Base-by-base conservation (phyloP, 2,113 vertebrate species). In the Poeciliopsis retropinna region DNA sequence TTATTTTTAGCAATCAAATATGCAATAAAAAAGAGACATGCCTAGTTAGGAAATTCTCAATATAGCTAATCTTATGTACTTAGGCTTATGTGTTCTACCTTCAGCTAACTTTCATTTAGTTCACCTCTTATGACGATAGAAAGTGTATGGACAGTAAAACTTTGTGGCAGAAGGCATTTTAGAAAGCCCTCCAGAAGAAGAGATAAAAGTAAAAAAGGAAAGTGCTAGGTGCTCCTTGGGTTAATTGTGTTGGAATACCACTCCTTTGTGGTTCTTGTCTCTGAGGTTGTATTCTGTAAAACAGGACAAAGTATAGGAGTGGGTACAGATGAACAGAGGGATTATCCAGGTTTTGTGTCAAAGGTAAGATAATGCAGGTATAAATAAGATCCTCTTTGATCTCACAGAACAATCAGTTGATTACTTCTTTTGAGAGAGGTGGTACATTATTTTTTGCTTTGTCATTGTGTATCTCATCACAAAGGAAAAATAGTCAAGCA, bases 231-330 rank as follows among this genome's bases (percentile, higher is more conserved):
- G 80, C 81, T 86, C 83, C 86, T 92, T 80, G 83, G 89, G 85
- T 90, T 93, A 92, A 93, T 91, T 90, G 84, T 77, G 82, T 92
- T 86, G 85, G 90, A 92, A 91, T 91, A 87, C 83, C 80, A 86
- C 83, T 76, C 78, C 80, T 80, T 78, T 78, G 87, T 81, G 79
- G 67, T 70, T 44, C 72, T 88, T 79, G 82, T 84, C 82, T 85
- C 74, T 70, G 78, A 89, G 86, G 84, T 77, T 87, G 78, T 61
- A 30, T 87, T 81, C 60, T 60, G 78, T 83, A 85, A 88, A 70
- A 88, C 86, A 83, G 87, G 88, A 92, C 91, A 89, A 89, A 90
- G 89, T 78, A 72, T 86, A 61, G 86, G 87, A 87, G 75, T 83
- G 89, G 70, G 72, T 88, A 83, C 77, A 82, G 79, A 84, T 81